Conservation (phyloP, 2,888 invertebrate species). For the Hydrotaea cyrtoneurina region DNA sequence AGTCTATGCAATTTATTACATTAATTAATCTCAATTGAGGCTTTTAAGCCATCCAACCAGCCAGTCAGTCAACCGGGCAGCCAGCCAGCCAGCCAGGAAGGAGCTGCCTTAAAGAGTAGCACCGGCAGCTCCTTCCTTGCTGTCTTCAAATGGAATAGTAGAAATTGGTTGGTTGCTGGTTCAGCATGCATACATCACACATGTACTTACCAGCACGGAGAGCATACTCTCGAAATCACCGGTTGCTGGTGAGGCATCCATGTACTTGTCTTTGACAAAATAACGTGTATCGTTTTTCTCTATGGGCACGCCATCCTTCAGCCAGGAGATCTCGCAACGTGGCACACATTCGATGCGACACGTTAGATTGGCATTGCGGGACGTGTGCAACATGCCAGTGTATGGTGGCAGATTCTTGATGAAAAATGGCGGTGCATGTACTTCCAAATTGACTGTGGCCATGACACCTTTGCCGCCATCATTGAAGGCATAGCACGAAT, state of each 20-base stretch:
- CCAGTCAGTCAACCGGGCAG: no score
- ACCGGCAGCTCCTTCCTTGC: not conserved
- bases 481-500: constrained; percentile 93
- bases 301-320: constrained; percentile 88
- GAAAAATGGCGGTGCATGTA: constrained; percentile 92
- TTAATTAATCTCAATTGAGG: constrained; percentile 65
- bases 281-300: constrained; percentile 83
- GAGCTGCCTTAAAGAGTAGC: not conserved
- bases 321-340: constrained; percentile 91
- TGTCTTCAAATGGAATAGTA: not conserved
- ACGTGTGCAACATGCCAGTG: constrained; percentile 89
- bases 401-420: constrained; percentile 91
- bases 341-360: constrained; percentile 96
- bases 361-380: constrained; percentile 88
- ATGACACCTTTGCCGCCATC: constrained; percentile 90
- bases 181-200: not conserved
- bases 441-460: constrained; percentile 86
- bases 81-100: not conserved
- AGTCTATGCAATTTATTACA: constrained; percentile 66
- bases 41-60: constrained; percentile 8
- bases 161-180: not conserved
- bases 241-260: constrained; percentile 88
- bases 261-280: constrained; percentile 85
- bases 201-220: constrained; percentile 87
- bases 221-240: constrained; percentile 94